Conservation (phyloP, 2,113 vertebrate species). For the Vicugna pacos region DNA sequence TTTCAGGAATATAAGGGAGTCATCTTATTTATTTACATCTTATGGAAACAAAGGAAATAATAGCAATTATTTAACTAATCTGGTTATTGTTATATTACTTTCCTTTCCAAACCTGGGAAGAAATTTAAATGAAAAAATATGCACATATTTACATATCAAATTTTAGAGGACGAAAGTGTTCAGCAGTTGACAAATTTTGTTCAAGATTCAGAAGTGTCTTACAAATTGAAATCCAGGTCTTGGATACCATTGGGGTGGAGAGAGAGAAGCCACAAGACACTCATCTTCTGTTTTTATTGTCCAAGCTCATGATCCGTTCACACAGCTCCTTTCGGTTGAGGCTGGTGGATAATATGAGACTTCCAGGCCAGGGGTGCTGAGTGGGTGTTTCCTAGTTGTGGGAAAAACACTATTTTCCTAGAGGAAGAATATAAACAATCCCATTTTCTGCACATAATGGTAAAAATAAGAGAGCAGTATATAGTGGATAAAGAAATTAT, state of each 20-base stretch:
- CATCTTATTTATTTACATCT: background rate
- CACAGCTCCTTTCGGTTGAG: background rate
- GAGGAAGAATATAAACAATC: background rate
- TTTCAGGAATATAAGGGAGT: background rate
- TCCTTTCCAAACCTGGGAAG: background rate
- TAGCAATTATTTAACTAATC: background rate
- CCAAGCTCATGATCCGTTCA: background rate
- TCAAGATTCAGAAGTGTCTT: conserved; percentile 14
- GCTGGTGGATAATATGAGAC: background rate
- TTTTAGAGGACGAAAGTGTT: background rate
- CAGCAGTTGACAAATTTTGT: conserved; percentile 8
- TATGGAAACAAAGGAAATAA: background rate
- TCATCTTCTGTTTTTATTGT: conserved; percentile 30
- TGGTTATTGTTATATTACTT: background rate
- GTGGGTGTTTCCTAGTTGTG: background rate
- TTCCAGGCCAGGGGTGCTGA: background rate
- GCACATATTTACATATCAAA: background rate
- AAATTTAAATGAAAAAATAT: background rate
- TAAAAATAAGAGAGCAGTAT: background rate
- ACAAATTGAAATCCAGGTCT: conserved; percentile 3
- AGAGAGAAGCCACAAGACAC: background rate
- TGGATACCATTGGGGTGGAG: background rate
- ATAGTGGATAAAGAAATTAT: background rate
- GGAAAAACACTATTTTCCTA: background rate
- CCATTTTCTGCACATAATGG: background rate